Evolutionary conservation across 1,140 invertebrate genomes (phyloP), one percentile per base, ranked within the genome.

Genomic region (Samia ricini): DNA sequence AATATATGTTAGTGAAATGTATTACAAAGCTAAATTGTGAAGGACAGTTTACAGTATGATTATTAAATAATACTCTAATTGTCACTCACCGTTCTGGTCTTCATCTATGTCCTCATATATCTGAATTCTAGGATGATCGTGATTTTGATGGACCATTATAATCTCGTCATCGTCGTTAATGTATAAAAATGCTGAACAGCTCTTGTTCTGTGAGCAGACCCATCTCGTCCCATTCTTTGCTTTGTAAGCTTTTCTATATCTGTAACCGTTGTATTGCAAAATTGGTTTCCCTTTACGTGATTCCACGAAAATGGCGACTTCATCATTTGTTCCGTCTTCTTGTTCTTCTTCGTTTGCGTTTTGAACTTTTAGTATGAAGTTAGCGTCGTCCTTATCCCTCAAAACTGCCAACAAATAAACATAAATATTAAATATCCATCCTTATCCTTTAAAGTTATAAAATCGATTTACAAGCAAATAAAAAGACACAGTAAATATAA

Each of bases 141-240:
- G 84, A 24, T 63, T 51, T 23, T 75, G 68, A 7, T 74, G 64
- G 0, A 70, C 68, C 61, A 76, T 75, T 21, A 83, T 68, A 12
- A 88, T 81, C 60, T 88, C 83, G 60, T 83, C 67, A 12, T 81
- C 22, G 42, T 77, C 71, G 23, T 76, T 84, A 0, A 85, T 49
- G 51, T 74, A 79, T 1, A 88, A 60, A 48, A 76, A 87, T 4
- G 74, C 77, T 0, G 60, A 12, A 52, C 85, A 87, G 4, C 69
- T 60, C 23, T 77, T 81, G 7, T 74, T 68, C 3, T 67, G 49
- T 5, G 77, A 77, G 20, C 84, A 88, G 3, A 64, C 67, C 85
- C 85, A 88, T 20, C 83, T 69, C 0, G 63, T 68, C 2, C 84
- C 85, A 22, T 64, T 61, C 48, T 72, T 80, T 0, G 72, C 68